These are phyloP conservation scores for Heliconius nattereri DNA, from an alignment of 1,140 invertebrate genomes.

Conservation along the genomic window DNA sequence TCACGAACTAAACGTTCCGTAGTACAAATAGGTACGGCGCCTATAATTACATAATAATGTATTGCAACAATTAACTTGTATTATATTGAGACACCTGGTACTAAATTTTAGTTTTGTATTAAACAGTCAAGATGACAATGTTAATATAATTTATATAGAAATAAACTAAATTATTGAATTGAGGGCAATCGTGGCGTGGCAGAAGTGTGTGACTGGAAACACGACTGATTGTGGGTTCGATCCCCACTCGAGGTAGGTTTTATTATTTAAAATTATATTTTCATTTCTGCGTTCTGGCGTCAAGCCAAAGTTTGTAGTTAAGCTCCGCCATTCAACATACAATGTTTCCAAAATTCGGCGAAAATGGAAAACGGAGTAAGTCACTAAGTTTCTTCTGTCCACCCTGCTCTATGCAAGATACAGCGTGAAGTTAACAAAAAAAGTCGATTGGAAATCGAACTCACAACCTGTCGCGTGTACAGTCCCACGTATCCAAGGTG, in stretches of 20 bases:
- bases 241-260: no score
- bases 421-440: background rate
- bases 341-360: no score
- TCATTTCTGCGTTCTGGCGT: no score
- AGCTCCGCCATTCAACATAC: no score
- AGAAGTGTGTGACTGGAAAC: no score
- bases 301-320: no score
- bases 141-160: background rate
- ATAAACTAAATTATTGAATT: background rate
- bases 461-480: no score
- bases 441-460: no score
- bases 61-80: slow-evolving; percentile 7
- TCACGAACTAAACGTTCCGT: background rate
- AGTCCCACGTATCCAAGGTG: background rate
- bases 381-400: background rate
- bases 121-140: background rate
- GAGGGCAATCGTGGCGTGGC: no score
- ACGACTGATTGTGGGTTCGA: no score
- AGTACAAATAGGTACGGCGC: background rate
- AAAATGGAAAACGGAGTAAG: background rate
- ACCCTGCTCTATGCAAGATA: background rate
- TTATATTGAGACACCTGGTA: background rate
- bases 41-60: slow-evolving; percentile 13
- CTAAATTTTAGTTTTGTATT: background rate
- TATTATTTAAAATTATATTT: no score